Evolutionary conservation across 2,888 invertebrate species (phyloP).

Genomic region (Neoaliturus tenellus): DNA sequence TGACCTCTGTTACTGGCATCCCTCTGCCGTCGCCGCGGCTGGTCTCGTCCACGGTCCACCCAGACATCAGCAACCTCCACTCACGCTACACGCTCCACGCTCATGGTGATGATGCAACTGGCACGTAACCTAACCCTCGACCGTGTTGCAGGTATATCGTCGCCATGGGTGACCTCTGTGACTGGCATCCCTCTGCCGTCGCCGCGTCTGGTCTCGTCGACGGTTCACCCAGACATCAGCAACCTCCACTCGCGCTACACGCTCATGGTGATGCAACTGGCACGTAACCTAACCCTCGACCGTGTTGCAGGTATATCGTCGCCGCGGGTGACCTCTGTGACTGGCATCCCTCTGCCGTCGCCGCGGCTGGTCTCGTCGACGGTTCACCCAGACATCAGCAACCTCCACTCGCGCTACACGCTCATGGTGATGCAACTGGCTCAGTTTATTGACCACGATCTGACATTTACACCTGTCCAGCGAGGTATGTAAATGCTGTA

Average conservation of each 20-base stretch:
- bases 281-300: too few species aligned
- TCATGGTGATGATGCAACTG: conserved; percentile 98
- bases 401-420: conserved; percentile 91
- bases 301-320: conserved; percentile 84
- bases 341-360: conserved; percentile 87
- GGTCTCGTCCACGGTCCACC: conserved; percentile 92
- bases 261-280: conserved; percentile 96
- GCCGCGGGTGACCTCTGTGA: conserved; percentile 84
- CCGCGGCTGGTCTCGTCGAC: conserved; percentile 91
- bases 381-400: conserved; percentile 94
- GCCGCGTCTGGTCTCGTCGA: conserved; percentile 89
- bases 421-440: conserved; percentile 97
- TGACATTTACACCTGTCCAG: conserved; percentile 95
- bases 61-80: conserved; percentile 93
- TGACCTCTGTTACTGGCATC: conserved; percentile 83
- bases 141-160: conserved; percentile 84
- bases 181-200: conserved; percentile 89
- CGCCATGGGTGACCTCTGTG: conserved; percentile 84
- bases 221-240: conserved; percentile 94
- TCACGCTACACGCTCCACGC: conserved; percentile 90
- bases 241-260: conserved; percentile 92
- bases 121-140: too few species aligned
- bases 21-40: conserved; percentile 90
- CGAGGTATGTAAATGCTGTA: conserved; percentile 79
- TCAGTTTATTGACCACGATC: conserved; percentile 95